Conservation (phyloP, 2,888 invertebrate species). For the Phasia obesa region DNA sequence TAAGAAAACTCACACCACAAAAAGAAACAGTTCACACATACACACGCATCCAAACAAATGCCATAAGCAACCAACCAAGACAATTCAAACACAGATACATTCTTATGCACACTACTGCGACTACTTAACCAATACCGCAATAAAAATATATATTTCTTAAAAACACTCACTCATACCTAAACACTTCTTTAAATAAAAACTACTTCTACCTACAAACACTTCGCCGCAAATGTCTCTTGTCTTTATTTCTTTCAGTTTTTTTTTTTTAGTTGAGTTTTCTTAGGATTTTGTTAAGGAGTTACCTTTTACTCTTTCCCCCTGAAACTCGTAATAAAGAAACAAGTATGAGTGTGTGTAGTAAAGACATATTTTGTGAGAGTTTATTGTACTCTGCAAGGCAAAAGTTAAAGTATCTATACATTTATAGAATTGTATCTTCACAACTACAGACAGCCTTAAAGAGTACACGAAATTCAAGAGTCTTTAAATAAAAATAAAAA, state of each 20-base stretch:
- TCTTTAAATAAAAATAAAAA: conserved; percentile 11
- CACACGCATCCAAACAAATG: conserved; percentile 5
- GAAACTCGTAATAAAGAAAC: neutral
- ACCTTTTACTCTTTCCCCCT: conserved; percentile 31
- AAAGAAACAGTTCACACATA: neutral
- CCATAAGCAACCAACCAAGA: conserved; percentile 8
- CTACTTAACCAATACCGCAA: conserved; percentile 43
- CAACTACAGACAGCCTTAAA: neutral
- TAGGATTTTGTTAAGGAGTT: conserved; percentile 13
- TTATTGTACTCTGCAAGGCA: conserved; percentile 34
- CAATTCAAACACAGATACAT: conserved; percentile 15
- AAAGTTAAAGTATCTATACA: conserved; percentile 1
- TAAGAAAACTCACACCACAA: conserved; percentile 62
- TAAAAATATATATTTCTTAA: conserved; percentile 44
- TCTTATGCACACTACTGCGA: conserved; percentile 5
- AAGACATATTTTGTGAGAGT: conserved; percentile 30
- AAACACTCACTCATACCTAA: conserved; percentile 44
- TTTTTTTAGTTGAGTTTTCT: conserved; percentile 20
- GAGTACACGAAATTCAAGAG: neutral
- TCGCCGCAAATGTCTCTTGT: conserved; percentile 43
- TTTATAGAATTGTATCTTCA: neutral
- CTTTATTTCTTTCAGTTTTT: neutral
- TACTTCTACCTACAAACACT: conserved; percentile 20
- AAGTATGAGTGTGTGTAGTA: conserved; percentile 22
- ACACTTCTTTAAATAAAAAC: conserved; percentile 9